Evolutionary conservation across 2,888 invertebrate species (phyloP).

Genomic region (Oligia strigilis): DNA sequence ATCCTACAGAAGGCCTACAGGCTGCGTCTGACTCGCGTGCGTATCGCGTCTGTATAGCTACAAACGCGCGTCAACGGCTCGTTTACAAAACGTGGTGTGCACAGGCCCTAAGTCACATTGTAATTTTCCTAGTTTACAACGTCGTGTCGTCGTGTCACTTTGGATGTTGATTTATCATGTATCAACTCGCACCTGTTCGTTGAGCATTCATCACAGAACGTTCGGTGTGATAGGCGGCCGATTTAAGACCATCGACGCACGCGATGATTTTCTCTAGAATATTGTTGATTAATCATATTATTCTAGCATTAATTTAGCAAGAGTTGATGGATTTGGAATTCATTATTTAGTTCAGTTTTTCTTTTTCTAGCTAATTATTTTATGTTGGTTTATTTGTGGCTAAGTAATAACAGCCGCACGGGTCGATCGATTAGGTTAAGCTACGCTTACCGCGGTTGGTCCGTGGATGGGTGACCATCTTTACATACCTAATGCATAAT

Average conservation of each 20-base stretch:
- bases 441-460: neutral
- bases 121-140: constrained; percentile 22
- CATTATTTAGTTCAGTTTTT: neutral
- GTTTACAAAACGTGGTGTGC: too few relatives aligned
- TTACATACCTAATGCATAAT: neutral
- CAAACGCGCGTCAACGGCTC: too few relatives aligned
- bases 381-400: neutral
- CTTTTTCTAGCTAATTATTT: neutral
- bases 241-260: constrained; percentile 54
- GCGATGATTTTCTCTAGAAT: constrained; percentile 67
- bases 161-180: constrained; percentile 27
- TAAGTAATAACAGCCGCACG: neutral
- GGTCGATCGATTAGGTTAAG: neutral
- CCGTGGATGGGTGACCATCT: neutral
- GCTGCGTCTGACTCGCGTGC: too few relatives aligned
- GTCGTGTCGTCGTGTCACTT: constrained; percentile 5
- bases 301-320: constrained; percentile 49
- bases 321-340: constrained; percentile 58
- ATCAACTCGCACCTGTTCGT: constrained; percentile 38
- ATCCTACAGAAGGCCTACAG: too few relatives aligned
- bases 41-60: too few relatives aligned
- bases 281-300: constrained; percentile 60
- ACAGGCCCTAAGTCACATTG: constrained; percentile 4
- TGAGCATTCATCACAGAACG: constrained; percentile 15
- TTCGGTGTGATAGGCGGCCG: constrained; percentile 43